A percentile compares a stretch with the other conserved stretches of the same genome.
These are phyloP conservation scores for Chelonus insularis DNA, from an alignment of 1,140 invertebrate genomes.

Conservation along the genomic window DNA sequence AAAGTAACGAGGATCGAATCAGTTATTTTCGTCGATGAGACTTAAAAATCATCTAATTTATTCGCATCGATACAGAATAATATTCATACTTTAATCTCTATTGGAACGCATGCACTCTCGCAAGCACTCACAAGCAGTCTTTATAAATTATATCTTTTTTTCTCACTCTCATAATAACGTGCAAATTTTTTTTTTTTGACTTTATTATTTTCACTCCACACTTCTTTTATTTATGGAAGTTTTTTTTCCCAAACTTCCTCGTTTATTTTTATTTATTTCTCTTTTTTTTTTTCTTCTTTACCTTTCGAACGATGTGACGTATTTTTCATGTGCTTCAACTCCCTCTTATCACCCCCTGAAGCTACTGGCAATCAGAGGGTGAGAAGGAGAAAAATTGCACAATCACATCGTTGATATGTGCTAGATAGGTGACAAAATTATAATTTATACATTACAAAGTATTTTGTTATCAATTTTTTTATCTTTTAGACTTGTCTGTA, in stretches of 20 bases:
- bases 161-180: constrained; percentile 14
- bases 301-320: no score
- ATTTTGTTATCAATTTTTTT: neutral
- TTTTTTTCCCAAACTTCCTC: neutral
- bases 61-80: constrained; percentile 23
- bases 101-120: constrained; percentile 46
- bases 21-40: constrained; percentile 2
- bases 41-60: constrained; percentile 32
- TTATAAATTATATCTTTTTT: constrained; percentile 54
- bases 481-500: neutral
- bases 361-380: no score
- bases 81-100: constrained; percentile 29
- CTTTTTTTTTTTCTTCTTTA: no score
- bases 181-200: constrained; percentile 15
- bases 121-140: constrained; percentile 57
- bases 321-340: neutral
- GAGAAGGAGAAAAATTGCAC: no score
- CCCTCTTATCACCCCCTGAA: no score
- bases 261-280: neutral
- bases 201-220: constrained; percentile 15
- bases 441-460: neutral
- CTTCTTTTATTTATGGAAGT: constrained; percentile 2
- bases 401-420: constrained; percentile 1
- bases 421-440: neutral
- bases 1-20: constrained; percentile 14